Evolutionary conservation across 2,888 invertebrate genomes (phyloP), one percentile per base, ranked within the genome.

Genomic region (Furcula furcula): DNA sequence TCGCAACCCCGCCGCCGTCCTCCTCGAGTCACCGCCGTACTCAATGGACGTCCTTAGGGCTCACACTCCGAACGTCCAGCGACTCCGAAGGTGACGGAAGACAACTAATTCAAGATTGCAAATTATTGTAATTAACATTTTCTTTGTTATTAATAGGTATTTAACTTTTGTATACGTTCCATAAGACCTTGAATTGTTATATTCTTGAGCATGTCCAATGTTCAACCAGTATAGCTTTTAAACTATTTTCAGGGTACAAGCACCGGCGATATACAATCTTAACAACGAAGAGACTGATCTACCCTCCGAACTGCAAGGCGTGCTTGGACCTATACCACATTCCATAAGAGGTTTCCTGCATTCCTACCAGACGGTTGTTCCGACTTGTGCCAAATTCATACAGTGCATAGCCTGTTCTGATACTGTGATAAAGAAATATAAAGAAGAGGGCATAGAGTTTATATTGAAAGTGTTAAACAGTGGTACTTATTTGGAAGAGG

Each of bases 331-430:
- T 0, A 86, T 98, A 15, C 98, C 98, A 0, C 98, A 99, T 74
- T 95, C 98, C 3, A 95, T 99, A 48, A 91, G 99, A 20, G 98
- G 98, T 0, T 98, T 96, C 74, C 84, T 99, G 2, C 94, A 94
- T 49, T 92, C 93, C 23, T 96, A 94, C 72, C 93, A 94, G 48
- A 94, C 94, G 30, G 92, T 97, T 21, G 76, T 94, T 33, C 98
- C 98, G 0, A 94, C 96, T 1, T 96, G 96, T 23, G 90, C 92
- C 31, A 94, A 95, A 57, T 99, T 97, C 87, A 91, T 92, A 34
- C 94, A 95, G 50, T 99, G 99, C 68, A 96, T 97, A 26, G 99
- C 97, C 0, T 99, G 99, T 70, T 98, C 98, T 0, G 83, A 91
- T 46, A 37, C 66, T 0, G 80, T 89, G 1, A 42, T 87, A 4